Base-by-base conservation (phyloP, 2,888 invertebrate species). In the Phorcus lineatus region DNA sequence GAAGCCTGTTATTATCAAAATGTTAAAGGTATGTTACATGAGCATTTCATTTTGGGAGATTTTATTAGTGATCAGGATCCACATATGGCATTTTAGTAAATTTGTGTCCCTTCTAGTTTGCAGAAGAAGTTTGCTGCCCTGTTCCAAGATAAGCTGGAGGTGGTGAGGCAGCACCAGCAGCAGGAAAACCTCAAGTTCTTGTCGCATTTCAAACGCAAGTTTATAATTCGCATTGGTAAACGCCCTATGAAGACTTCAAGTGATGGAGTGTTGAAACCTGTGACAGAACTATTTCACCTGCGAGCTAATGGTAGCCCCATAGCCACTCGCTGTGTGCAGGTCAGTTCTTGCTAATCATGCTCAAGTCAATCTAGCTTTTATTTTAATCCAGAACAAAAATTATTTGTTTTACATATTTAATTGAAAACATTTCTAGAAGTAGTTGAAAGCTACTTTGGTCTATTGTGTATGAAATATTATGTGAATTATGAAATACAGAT, bases 111-210 rank as follows among this genome's bases (percentile, higher is more conserved):
- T 86, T 86, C 80, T 90, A 95, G 95, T 86, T 94, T 97, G 87
- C 97, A 97, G 93, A 97, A 97, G 93, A 97, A 97, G 93, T 98
- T 98, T 92, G 97, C 97, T 92, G 94, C 96, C 0, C 94, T 97
- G 87, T 98, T 98, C 90, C 96, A 96, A 17, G 97, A 97, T 91
- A 97, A 97, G 91, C 93, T 98, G 88, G 99, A 99, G 94, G 99
- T 98, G 0, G 97, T 99, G 1, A 94, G 99, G 76, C 99, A 98
- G 17, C 97, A 99, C 92, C 99, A 94, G 93, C 99, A 99, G 92
- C 99, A 99, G 93, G 99, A 99, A 94, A 99, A 98, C 93, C 95
- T 98, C 84, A 99, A 92, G 94, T 99, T 99, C 92, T 96, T 99
- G 95, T 97, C 99, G 1, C 99, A 99, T 93, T 99, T 99, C 94